Conservation (phyloP, 2,888 invertebrate species). For the Leistus spinibarbis region DNA sequence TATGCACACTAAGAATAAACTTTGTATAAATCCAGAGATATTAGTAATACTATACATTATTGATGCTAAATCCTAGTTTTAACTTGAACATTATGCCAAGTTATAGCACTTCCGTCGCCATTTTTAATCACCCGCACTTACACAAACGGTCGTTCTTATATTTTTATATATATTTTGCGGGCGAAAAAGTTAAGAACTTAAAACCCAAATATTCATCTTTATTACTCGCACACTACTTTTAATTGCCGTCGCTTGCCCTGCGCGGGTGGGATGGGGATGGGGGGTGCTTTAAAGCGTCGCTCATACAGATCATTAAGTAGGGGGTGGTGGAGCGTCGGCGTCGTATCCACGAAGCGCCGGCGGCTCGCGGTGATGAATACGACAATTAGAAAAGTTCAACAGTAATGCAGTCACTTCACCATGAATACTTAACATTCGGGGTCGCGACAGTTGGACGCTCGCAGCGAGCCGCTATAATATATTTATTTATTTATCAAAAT, state of each 20-base stretch:
- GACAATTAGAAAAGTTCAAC: conserved; percentile 50
- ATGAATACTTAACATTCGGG: conserved; percentile 40
- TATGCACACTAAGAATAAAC: too few species aligned
- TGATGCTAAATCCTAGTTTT: background rate
- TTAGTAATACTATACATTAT: background rate
- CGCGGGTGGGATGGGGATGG: background rate
- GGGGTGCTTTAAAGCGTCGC: background rate
- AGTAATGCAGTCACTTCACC: conserved; percentile 46
- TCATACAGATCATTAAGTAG: background rate
- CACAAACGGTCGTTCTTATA: background rate
- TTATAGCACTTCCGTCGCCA: too few species aligned
- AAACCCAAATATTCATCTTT: conserved; percentile 52
- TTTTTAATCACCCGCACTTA: too few species aligned
- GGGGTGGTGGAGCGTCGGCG: background rate
- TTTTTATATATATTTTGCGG: background rate
- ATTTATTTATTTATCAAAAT: background rate
- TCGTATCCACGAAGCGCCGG: conserved; percentile 17
- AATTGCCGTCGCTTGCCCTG: conserved; percentile 45
- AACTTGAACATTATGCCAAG: background rate
- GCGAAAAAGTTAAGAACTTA: background rate
- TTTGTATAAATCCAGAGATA: background rate
- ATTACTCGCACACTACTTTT: conserved; percentile 51
- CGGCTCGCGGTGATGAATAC: conserved; percentile 44
- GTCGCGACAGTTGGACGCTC: conserved; percentile 14
- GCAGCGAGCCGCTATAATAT: too few species aligned